Base-by-base conservation (phyloP, 2,797 vertebrate species). In the Melopsittacus undulatus region DNA sequence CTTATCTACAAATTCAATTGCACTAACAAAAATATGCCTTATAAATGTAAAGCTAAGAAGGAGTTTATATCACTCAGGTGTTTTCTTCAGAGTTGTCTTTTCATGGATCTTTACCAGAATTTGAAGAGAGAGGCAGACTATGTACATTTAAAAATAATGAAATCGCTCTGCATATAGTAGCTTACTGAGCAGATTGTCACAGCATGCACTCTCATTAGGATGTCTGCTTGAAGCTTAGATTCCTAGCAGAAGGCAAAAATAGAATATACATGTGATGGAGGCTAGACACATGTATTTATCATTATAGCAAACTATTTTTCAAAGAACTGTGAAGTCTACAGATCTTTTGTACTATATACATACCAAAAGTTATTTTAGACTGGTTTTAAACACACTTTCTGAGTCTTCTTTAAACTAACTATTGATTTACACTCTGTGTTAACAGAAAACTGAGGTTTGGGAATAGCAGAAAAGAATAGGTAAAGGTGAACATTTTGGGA, bases 121-220 rank as follows among this genome's bases (percentile, higher is more conserved):
- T 95, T 97, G 91, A 97, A 95, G 95, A 96, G 56, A 94, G 64
- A 87, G 40, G 72, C 95, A 94, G 45, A 74, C 27, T 67, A 95
- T 90, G 95, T 94, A 96, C 62, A 96, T 97, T 97, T 97, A 97
- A 97, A 98, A 97, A 98, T 97, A 98, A 97, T 97, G 96, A 97
- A 98, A 96, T 89, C 95, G 79, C 95, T 96, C 89, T 96, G 79
- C 92, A 84, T 94, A 95, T 66, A 97, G 94, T 89, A 97, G 96
- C 96, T 98, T 97, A 97, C 85, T 89, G 87, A 96, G 97, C 97
- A 98, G 97, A 97, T 97, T 97, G 97, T 96, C 97, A 95, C 98
- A 98, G 97, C 96, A 84, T 97, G 98, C 11, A 79, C 74, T 70
- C 96, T 98, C 96, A 97, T 98, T 98, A 98, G 94, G 92, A 92